Conservation (phyloP, 2,888 invertebrate genomes). For the Lacanobia oleracea region DNA sequence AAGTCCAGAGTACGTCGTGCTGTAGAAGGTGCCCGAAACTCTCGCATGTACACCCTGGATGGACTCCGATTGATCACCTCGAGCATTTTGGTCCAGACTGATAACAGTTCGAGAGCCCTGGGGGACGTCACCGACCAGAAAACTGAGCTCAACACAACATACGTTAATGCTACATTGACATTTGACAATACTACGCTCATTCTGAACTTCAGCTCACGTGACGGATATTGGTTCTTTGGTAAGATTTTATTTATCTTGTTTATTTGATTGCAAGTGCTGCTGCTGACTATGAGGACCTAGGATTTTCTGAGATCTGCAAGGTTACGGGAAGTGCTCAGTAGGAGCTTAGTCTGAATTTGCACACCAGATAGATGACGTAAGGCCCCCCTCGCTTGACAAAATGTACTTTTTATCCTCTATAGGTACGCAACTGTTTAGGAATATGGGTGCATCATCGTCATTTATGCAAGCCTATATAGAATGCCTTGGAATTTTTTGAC, state of each 20-base stretch:
- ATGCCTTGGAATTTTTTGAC: too few relatives aligned
- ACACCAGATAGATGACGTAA: too few relatives aligned
- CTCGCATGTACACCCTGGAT: conserved; percentile 31
- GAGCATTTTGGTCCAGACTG: conserved; percentile 57
- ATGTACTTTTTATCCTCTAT: too few relatives aligned
- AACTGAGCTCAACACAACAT: conserved; percentile 55
- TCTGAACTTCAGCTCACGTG: conserved; percentile 74
- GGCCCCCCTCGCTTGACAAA: too few relatives aligned
- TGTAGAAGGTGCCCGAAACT: conserved; percentile 32
- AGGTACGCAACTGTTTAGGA: too few relatives aligned
- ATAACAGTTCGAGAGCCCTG: conserved; percentile 33
- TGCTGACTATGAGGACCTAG: too few relatives aligned
- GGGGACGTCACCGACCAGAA: background rate
- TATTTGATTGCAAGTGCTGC: too few relatives aligned
- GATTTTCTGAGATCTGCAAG: too few relatives aligned
- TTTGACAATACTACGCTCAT: conserved; percentile 72
- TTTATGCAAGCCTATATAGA: too few relatives aligned
- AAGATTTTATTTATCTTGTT: conserved; percentile 61
- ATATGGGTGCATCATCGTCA: too few relatives aligned
- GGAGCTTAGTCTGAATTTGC: too few relatives aligned
- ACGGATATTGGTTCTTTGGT: conserved; percentile 87
- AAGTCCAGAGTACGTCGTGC: conserved; percentile 80
- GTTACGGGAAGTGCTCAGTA: too few relatives aligned
- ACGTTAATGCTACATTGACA: conserved; percentile 71
- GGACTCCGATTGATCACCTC: conserved; percentile 75